Evolutionary conservation across 2,888 invertebrate species (phyloP).

Genomic region (Uloborus plumipes): DNA sequence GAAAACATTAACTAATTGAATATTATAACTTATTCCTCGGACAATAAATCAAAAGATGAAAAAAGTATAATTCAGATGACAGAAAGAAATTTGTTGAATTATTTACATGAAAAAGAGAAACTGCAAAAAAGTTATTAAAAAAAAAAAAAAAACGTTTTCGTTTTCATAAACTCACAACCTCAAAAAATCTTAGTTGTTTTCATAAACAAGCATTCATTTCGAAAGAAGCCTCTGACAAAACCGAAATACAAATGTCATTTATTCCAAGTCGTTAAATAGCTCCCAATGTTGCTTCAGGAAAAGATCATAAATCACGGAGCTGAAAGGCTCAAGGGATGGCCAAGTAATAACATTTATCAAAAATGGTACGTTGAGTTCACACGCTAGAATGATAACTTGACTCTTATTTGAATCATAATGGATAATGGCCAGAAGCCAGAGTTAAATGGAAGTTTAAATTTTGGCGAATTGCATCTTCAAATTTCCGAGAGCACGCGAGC

Average conservation of each 20-base stretch:
- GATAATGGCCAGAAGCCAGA: constrained; percentile 37
- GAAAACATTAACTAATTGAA: no score
- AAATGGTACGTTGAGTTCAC: constrained; percentile 39
- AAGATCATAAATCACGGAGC: constrained; percentile 30
- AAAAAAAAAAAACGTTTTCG: no score
- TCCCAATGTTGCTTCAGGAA: constrained; percentile 40
- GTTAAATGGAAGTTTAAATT: constrained; percentile 9
- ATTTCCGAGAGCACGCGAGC: no score
- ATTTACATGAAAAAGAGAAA: no score
- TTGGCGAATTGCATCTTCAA: no score
- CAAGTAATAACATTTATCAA: constrained; percentile 43
- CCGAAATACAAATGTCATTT: constrained; percentile 24
- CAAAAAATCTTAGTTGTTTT: not conserved
- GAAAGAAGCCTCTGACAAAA: constrained; percentile 18
- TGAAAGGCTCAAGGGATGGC: constrained; percentile 29
- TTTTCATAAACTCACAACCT: no score
- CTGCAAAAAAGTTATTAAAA: no score
- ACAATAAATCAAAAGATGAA: no score
- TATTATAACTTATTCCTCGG: no score
- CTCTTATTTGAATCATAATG: constrained; percentile 35
- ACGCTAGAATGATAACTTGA: constrained; percentile 22
- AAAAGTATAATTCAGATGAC: no score
- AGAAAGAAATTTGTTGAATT: no score
- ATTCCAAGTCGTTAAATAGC: constrained; percentile 38
- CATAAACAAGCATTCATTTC: constrained; percentile 35